Conservation (phyloP, 35 echinoderm and acorn worm species). For the Hemicentrotus pulcherrimus region DNA sequence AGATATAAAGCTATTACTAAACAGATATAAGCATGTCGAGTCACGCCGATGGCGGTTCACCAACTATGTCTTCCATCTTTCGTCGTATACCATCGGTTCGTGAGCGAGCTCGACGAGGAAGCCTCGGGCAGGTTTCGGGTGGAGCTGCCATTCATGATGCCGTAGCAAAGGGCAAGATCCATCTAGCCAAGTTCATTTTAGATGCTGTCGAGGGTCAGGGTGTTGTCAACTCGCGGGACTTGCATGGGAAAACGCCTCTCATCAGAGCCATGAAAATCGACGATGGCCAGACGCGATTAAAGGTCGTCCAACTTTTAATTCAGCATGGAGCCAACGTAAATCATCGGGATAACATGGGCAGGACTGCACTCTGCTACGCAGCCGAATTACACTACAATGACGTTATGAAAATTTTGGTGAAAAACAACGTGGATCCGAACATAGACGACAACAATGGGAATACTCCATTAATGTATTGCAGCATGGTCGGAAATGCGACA, state of each 20-base stretch:
- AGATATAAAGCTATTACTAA: background rate
- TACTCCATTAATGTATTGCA: conserved; percentile 74
- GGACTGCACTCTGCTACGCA: conserved; percentile 90
- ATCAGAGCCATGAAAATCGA: conserved; percentile 75
- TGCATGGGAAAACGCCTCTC: conserved; percentile 90
- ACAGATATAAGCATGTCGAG: background rate
- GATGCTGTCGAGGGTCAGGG: conserved; percentile 83
- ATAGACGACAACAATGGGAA: conserved; percentile 92
- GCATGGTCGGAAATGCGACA: conserved; percentile 62
- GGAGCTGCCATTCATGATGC: conserved; percentile 83
- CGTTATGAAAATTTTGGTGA: conserved; percentile 65
- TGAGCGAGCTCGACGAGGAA: conserved; percentile 56
- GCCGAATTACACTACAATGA: conserved; percentile 79
- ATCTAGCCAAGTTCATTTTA: conserved; percentile 88
- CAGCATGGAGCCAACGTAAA: conserved; percentile 83
- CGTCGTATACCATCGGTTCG: conserved; percentile 66
- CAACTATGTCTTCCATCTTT: conserved; percentile 51
- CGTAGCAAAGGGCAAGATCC: conserved; percentile 88
- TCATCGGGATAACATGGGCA: conserved; percentile 77
- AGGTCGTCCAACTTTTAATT: conserved; percentile 67
- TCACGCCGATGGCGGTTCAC: conserved; percentile 20
- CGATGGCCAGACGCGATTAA: conserved; percentile 54
- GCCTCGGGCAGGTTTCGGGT: conserved; percentile 84
- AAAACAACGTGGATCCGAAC: conserved; percentile 95
- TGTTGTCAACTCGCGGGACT: conserved; percentile 75